These are phyloP conservation scores for Fukomys damarensis DNA, from an alignment of 2,113 vertebrate genomes.

Conservation along the genomic window DNA sequence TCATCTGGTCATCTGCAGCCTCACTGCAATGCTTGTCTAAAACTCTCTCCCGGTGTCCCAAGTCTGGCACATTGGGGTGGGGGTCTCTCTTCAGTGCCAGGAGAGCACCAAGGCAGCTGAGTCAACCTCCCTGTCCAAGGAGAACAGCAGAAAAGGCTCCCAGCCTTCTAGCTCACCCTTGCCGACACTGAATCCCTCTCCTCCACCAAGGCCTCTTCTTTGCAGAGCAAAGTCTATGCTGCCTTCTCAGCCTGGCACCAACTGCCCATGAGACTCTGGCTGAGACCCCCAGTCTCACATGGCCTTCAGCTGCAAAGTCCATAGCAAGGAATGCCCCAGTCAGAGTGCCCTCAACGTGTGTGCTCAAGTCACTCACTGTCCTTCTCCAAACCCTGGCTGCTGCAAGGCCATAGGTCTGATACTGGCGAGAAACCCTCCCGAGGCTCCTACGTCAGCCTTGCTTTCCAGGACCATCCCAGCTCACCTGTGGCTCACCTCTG, in stretches of 20 bases:
- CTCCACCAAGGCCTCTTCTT: not conserved
- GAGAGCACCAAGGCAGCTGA: not conserved
- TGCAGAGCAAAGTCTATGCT: not conserved
- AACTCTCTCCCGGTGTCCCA: not conserved
- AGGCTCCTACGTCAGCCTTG: constrained; percentile 91
- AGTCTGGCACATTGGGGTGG: no score
- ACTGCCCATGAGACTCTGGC: no score
- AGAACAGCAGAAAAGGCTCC: not conserved
- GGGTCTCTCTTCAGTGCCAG: not conserved
- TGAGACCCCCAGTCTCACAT: no score
- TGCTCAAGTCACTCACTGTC: no score
- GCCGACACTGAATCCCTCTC: not conserved
- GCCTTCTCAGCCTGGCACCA: not conserved
- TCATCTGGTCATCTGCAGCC: not conserved
- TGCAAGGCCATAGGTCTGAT: not conserved
- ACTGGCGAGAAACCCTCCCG: not conserved
- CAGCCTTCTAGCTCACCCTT: no score
- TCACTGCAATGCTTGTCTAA: not conserved
- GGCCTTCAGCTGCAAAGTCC: not conserved
- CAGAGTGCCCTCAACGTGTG: not conserved
- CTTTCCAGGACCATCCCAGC: constrained; percentile 96
- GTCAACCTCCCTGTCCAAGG: not conserved
- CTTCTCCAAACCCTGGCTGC: not conserved
- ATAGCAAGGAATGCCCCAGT: not conserved
- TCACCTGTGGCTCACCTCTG: constrained; percentile 96